Conservation (phyloP, 1,140 invertebrate genomes). For the honey bee (Apis mellifera) region Amel_HAv3.1 CM009941.2:420501-421000, state of each 20-base stretch:
- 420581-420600: conserved; percentile 55
- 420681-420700: conserved; percentile 31
- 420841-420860: conserved; percentile 40
- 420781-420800: conserved; percentile 24
- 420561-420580: conserved; percentile 43
- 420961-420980: conserved; percentile 50
- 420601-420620: conserved; percentile 50
- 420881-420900: conserved; percentile 15
- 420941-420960: conserved; percentile 48
- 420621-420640: conserved; percentile 21
- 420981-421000: conserved; percentile 55
- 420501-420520: conserved; percentile 49
- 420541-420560: conserved; percentile 33
- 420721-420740: conserved; percentile 44
- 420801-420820: conserved; percentile 53
- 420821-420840: conserved; percentile 52
- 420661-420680: conserved; percentile 17
- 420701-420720: conserved; percentile 32
- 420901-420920: conserved; percentile 37
- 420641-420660: conserved; percentile 38
- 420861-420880: conserved; percentile 11
- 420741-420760: conserved; percentile 26
- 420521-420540: conserved; percentile 14
- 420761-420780: conserved; percentile 13
- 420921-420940: conserved; percentile 40